These are phyloP conservation scores for Reticulitermes speratus DNA, from an alignment of 1,140 invertebrate genomes.

Conservation along the genomic window DNA sequence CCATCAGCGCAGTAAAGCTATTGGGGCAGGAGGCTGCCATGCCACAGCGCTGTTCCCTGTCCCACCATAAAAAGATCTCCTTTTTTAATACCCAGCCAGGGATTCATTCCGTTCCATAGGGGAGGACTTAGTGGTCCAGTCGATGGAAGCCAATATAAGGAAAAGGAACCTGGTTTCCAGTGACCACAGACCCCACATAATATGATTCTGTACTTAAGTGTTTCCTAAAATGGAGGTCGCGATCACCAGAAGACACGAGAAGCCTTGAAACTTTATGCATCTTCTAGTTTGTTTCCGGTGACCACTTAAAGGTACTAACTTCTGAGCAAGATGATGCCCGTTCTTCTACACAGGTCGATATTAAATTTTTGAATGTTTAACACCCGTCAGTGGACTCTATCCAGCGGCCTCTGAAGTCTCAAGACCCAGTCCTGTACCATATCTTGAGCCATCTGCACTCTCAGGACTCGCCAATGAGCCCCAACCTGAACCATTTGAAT, in stretches of 20 bases:
- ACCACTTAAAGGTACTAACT: no score
- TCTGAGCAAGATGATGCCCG: no score
- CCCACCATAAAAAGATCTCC: conserved; percentile 8
- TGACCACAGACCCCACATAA: neutral
- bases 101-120: conserved; percentile 7
- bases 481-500: no score
- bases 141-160: conserved; percentile 14
- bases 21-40: neutral
- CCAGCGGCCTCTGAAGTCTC: no score
- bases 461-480: no score
- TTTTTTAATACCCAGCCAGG: conserved; percentile 18
- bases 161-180: neutral
- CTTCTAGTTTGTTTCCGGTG: no score
- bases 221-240: conserved; percentile 8
- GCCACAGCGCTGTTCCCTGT: neutral
- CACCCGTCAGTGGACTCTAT: no score
- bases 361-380: no score
- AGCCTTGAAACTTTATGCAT: no score
- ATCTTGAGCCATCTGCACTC: no score
- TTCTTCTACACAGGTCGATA: no score
- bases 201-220: neutral
- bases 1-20: neutral
- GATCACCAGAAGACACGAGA: neutral
- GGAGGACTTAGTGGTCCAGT: conserved; percentile 13
- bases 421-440: no score